phyloP scores from a whole-genome alignment of 1,140 invertebrate species.

The Cotesia vestalis region DNA sequence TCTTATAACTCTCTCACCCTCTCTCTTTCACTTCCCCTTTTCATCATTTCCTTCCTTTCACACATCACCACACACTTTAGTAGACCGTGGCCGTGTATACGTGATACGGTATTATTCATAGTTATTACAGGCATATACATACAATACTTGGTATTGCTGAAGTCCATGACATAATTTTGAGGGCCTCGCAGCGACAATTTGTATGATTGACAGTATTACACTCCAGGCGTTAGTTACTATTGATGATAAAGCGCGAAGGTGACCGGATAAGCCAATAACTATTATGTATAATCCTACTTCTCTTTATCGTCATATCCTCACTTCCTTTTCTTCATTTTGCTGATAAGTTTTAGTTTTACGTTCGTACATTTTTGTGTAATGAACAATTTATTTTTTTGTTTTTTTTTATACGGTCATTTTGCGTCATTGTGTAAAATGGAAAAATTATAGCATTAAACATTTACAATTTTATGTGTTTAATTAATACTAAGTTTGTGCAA shows the following conservation, averaged over 20 bases:
- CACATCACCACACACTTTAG: not conserved
- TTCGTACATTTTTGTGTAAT: too few species aligned
- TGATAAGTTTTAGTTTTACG: not conserved
- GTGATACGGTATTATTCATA: not conserved
- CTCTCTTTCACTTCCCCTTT: conserved; percentile 21
- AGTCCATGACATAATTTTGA: conserved; percentile 15
- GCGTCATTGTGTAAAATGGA: too few species aligned
- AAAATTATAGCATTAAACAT: too few species aligned
- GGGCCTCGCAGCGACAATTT: conserved; percentile 11
- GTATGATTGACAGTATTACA: conserved; percentile 8
- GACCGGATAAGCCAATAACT: conserved; percentile 12
- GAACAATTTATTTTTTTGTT: too few species aligned
- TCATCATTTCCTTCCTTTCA: not conserved
- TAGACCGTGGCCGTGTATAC: not conserved
- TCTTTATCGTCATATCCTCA: not conserved
- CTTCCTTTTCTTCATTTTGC: not conserved
- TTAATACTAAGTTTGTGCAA: too few species aligned
- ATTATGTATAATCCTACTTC: not conserved
- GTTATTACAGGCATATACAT: not conserved
- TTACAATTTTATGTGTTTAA: too few species aligned
- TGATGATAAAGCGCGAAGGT: conserved; percentile 17
- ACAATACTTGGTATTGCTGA: not conserved
- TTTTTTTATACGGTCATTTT: too few species aligned
- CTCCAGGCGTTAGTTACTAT: conserved; percentile 12
- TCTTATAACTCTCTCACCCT: conserved; percentile 3